Conservation (phyloP, 2,113 vertebrate genomes). For the Hyperopisus bebe region DNA sequence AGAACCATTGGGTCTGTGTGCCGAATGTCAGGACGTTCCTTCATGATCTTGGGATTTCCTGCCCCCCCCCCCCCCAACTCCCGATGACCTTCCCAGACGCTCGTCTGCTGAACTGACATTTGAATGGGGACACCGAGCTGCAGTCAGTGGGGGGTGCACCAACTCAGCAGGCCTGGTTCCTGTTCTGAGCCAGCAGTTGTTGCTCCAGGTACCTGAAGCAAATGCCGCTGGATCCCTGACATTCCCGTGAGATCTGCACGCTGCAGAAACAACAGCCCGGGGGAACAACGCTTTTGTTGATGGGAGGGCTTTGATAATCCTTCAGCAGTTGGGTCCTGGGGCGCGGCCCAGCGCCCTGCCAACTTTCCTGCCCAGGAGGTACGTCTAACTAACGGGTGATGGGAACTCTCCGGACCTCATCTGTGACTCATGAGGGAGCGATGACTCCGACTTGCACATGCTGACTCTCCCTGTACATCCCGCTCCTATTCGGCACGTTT, state of each 20-base stretch:
- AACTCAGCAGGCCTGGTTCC: neutral
- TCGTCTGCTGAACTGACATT: neutral
- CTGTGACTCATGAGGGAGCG: neutral
- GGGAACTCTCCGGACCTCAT: neutral
- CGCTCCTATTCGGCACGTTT: neutral
- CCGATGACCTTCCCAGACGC: constrained; percentile 1
- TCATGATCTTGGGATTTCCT: constrained; percentile 1
- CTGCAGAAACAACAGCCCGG: neutral
- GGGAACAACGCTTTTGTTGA: neutral
- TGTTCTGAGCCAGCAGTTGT: neutral
- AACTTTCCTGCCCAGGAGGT: neutral
- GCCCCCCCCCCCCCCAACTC: neutral
- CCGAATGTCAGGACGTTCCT: neutral
- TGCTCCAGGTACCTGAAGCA: neutral
- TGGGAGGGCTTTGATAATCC: neutral
- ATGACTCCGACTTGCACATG: neutral
- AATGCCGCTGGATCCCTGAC: neutral
- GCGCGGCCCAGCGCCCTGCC: neutral
- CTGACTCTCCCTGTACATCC: neutral
- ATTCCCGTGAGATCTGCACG: neutral
- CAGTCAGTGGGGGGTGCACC: neutral
- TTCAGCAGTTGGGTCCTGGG: neutral
- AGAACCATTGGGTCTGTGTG: neutral
- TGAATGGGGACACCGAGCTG: neutral
- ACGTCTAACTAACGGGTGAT: neutral